A percentile compares a stretch with the other conserved stretches of the same genome.
phyloP scores from a whole-genome alignment of 2,797 vertebrate genomes.

The Xyrichtys novacula region DNA sequence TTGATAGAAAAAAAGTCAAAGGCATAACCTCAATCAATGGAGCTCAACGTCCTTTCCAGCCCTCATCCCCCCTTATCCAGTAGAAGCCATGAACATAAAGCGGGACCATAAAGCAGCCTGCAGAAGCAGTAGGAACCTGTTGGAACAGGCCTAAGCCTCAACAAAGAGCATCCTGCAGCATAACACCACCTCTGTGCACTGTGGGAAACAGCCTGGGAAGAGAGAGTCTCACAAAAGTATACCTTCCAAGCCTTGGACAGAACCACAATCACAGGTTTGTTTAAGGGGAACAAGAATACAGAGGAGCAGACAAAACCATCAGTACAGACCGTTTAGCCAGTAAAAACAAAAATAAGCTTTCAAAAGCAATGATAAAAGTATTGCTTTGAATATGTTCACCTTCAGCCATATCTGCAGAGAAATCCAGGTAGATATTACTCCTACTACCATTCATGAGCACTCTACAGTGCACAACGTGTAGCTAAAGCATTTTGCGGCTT shows the following conservation, averaged over 20 bases:
- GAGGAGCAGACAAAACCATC: background rate
- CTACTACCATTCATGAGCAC: background rate
- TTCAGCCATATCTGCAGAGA: constrained; percentile 21
- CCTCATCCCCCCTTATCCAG: constrained; percentile 50
- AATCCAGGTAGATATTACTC: constrained; percentile 6
- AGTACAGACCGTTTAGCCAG: background rate
- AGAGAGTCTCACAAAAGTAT: constrained; percentile 38
- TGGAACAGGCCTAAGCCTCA: constrained; percentile 80
- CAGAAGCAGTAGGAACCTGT: constrained; percentile 79
- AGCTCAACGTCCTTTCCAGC: constrained; percentile 25
- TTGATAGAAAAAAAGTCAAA: background rate
- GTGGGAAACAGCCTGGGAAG: constrained; percentile 57
- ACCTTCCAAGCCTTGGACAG: constrained; percentile 26
- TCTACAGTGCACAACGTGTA: background rate
- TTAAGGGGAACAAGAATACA: constrained; percentile 18
- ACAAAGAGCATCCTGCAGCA: constrained; percentile 84
- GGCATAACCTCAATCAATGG: constrained; percentile 31
- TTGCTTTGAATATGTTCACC: constrained; percentile 8
- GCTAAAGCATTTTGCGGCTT: background rate
- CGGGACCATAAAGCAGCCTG: constrained; percentile 71
- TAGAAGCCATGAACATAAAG: constrained; percentile 79
- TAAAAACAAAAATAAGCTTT: constrained; percentile 9
- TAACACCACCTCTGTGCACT: constrained; percentile 71
- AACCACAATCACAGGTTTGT: constrained; percentile 37
- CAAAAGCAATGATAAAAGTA: constrained; percentile 22